These are phyloP conservation scores for Eupeodes luniger DNA, from an alignment of 2,888 invertebrate species.

Conservation along the genomic window DNA sequence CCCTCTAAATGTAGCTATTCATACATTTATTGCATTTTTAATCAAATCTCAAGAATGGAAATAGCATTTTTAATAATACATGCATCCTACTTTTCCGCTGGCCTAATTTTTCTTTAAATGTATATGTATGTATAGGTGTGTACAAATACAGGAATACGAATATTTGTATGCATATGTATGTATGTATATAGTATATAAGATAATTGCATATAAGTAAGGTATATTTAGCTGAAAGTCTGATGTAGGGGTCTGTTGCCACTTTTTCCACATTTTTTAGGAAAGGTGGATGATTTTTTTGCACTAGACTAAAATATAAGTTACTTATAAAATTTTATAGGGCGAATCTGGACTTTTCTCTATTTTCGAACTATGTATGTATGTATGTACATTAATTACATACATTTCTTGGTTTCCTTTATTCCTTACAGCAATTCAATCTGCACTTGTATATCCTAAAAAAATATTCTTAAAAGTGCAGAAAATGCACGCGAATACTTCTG, in stretches of 20 bases:
- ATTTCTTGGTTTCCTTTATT: slow-evolving; percentile 32
- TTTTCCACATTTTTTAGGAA: slow-evolving; percentile 17
- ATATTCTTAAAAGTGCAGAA: slow-evolving; percentile 52
- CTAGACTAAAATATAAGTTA: slow-evolving; percentile 40
- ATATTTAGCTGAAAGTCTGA: slow-evolving; percentile 26
- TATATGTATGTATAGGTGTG: not conserved
- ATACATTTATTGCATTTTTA: slow-evolving; percentile 69
- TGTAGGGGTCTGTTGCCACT: slow-evolving; percentile 13
- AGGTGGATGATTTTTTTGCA: slow-evolving; percentile 47
- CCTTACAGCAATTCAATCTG: slow-evolving; percentile 35
- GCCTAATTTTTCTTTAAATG: slow-evolving; percentile 14
- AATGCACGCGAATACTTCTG: slow-evolving; percentile 19
- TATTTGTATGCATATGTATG: too few species aligned
- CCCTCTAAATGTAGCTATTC: slow-evolving; percentile 40
- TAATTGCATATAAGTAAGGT: not conserved
- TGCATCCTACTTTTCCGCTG: slow-evolving; percentile 53
- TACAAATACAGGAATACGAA: too few species aligned
- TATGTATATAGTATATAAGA: too few species aligned
- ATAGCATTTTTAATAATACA: slow-evolving; percentile 61
- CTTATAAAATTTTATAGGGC: slow-evolving; percentile 33
- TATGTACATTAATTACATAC: slow-evolving; percentile 58
- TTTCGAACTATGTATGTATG: not conserved
- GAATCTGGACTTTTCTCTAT: slow-evolving; percentile 28
- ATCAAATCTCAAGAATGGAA: slow-evolving; percentile 62
- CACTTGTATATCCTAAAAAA: slow-evolving; percentile 42